These are phyloP conservation scores for Dugesia japonica DNA, from an alignment of 2,888 invertebrate genomes.

Conservation along the genomic window DNA sequence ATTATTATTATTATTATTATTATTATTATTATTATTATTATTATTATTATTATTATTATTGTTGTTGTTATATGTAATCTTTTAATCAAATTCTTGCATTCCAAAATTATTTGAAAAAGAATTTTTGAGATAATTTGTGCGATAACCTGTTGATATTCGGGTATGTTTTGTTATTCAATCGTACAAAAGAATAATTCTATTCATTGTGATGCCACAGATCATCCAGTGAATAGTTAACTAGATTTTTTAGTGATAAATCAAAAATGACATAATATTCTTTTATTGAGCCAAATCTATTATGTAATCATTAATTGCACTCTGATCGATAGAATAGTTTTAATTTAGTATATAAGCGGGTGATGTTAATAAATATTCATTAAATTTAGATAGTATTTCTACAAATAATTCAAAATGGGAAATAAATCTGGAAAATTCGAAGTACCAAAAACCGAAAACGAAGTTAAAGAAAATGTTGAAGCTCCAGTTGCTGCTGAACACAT, in stretches of 20 bases:
- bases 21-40: no score
- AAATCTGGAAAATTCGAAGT: not conserved
- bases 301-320: slow-evolving; percentile 13
- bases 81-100: not conserved
- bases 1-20: no score
- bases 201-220: not conserved
- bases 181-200: not conserved
- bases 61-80: no score
- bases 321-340: slow-evolving; percentile 2
- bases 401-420: slow-evolving; percentile 1
- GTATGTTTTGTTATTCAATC: slow-evolving; percentile 14
- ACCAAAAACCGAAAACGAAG: not conserved
- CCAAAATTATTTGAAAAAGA: not conserved
- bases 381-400: not conserved
- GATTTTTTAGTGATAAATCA: slow-evolving; percentile 1
- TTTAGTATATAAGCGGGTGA: not conserved
- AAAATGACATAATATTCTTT: not conserved
- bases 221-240: not conserved
- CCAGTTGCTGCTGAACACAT: not conserved
- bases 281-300: not conserved
- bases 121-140: not conserved
- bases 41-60: no score
- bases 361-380: not conserved
- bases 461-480: not conserved
- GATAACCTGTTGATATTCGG: not conserved